Base-by-base conservation (phyloP, 2,113 vertebrate species). In the Morone saxatilis region DNA sequence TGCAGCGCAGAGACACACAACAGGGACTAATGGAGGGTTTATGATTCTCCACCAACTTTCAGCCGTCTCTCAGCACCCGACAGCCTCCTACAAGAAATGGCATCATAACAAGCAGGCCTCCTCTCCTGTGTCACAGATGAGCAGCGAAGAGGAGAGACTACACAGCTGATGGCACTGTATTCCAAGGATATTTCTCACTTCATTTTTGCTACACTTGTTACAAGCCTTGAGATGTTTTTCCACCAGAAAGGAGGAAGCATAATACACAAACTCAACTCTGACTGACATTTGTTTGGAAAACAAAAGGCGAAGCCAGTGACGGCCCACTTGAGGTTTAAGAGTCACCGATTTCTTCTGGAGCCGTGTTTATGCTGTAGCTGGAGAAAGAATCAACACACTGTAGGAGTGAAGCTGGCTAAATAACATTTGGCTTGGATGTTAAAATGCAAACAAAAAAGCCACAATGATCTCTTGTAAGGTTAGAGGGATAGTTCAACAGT, bases 61-160 rank as follows among this genome's bases (percentile, higher is more conserved):
- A 66, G 79, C 20, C 22, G 20, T 75, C 60, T 74, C 76, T 78
- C 56, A 51, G 41, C 61, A 77, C 62, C 61, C 67, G 78, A 76
- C 56, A 56, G 71, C 88, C 92, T 85, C 78, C 89, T 86, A 80
- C 88, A 78, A 83, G 77, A 69, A 41, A 83, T 10, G n/a, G 54
- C 25, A 71, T 75, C 68, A 67, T 40, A 65, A 73, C 84, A 71
- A 80, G 67, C 36, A 17, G 84, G 80, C 77, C 48, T 82, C 65
- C 38, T 22, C 48, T 82, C 65, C 38, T 22, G 57, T 65, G 85
- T 67, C 65, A 45, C 82, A 71, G 77, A 63, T 41, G 66, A 68
- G 68, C 82, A 47, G 76, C 0, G 41, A 60, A 50, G 48, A 61
- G 54, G 8, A 22, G 59, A 53, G 57, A 57, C 61, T 10, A 1